Percentiles rank a stretch among this genome's conserved stretches.
Conservation (phyloP, 2,888 invertebrate genomes). For the Notodonta dromedarius region DNA sequence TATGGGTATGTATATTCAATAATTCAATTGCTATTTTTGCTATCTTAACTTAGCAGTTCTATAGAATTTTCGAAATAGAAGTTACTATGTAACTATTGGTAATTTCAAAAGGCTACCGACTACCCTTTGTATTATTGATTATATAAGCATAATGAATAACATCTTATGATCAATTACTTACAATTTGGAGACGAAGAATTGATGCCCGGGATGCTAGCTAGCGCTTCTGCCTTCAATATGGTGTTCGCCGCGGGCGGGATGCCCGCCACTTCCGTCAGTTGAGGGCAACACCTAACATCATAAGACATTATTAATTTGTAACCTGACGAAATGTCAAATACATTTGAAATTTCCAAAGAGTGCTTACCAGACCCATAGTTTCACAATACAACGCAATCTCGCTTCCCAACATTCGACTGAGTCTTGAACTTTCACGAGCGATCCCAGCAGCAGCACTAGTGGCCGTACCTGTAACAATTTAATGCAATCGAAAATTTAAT, state of each 20-base stretch:
- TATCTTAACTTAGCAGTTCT: no score
- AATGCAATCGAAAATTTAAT: no score
- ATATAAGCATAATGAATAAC: no score
- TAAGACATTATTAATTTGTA: background rate
- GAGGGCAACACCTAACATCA: constrained; percentile 76
- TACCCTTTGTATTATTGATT: no score
- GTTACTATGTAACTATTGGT: no score
- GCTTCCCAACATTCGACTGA: constrained; percentile 95
- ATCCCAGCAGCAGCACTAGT: constrained; percentile 94
- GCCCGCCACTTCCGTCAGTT: constrained; percentile 77
- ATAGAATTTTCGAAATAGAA: no score
- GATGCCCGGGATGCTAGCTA: constrained; percentile 72
- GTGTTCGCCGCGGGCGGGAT: constrained; percentile 71
- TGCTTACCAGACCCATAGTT: constrained; percentile 87
- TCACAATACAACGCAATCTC: constrained; percentile 94
- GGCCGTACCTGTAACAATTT: constrained; percentile 87
- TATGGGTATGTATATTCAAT: no score
- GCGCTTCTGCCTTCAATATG: constrained; percentile 68
- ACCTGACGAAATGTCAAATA: no score
- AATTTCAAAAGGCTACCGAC: no score
- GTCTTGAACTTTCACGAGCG: constrained; percentile 95
- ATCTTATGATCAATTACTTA: constrained; percentile 63
- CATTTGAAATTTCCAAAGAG: no score
- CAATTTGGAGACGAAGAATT: constrained; percentile 76
- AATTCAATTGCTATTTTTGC: no score